Conservation (phyloP, 2,888 invertebrate species). For the Apodemia duryi region DNA sequence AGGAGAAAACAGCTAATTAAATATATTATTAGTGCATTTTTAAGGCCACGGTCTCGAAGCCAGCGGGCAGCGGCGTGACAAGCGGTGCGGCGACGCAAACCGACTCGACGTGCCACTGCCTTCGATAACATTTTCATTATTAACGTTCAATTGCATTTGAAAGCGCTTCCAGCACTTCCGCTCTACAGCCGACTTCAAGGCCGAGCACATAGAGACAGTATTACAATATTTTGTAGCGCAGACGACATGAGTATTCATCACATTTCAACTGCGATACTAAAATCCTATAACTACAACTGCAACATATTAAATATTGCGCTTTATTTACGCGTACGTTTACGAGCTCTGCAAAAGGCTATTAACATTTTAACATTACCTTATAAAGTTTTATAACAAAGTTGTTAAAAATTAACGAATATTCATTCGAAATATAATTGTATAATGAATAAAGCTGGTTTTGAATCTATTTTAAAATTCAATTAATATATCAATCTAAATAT, state of each 20-base stretch:
- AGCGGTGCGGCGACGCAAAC: neutral
- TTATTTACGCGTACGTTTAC: neutral
- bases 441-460: neutral
- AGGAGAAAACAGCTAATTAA: neutral
- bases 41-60: neutral
- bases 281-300: neutral
- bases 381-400: slow-evolving; percentile 2
- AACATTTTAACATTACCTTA: neutral
- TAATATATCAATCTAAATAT: slow-evolving; percentile 6
- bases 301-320: neutral
- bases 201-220: neutral
- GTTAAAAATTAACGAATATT: slow-evolving; percentile 2
- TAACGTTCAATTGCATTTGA: neutral
- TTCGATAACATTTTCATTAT: neutral
- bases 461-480: slow-evolving; percentile 11
- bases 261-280: neutral
- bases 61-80: neutral
- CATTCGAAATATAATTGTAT: slow-evolving; percentile 2
- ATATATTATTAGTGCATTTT: neutral
- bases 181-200: neutral
- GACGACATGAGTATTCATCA: neutral
- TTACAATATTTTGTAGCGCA: neutral
- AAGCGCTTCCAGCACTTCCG: neutral
- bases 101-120: neutral
- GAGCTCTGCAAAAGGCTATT: neutral